Base-by-base conservation (phyloP, 2,797 vertebrate species). In the Cichlasoma orientale region DNA sequence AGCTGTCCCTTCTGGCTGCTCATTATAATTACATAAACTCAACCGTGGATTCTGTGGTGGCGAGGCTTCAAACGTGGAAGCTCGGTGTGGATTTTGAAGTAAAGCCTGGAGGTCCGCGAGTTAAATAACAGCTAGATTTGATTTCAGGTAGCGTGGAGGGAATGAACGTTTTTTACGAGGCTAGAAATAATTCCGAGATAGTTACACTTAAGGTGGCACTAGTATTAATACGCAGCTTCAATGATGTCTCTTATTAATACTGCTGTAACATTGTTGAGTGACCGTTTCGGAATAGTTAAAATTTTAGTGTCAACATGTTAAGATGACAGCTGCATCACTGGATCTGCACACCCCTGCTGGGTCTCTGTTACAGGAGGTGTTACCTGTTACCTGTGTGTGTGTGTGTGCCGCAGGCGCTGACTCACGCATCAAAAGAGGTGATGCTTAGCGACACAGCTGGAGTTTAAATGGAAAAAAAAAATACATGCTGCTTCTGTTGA, bases 131-230 rank as follows among this genome's bases (percentile, higher is more conserved):
- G 19, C 41, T 47, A 47, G 38, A 66, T 44, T 47, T 66, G 0
- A 66, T 66, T 47, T 66, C 0, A 27, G 23, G 0, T 5, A 47
- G 44, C 4, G 19, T 19, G 8, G 14, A 52, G 18, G 47, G 7
- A n/a, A 50, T 7, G 19, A 19, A 18, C 3, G 7, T 7, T 66
- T 29, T 47, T 47, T 47, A 44, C 25, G 4, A 63, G 36, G 59
- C 36, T 63, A 11, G 21, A 63, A 63, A 38, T 14, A 0, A 59
- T 36, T 36, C 57, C 2, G 19, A 59, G n/a, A 27, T 10, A 36
- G 0, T 58, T 19, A 13, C 19, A 12, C 2, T 59, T 61, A 21
- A 66, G 61, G 61, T 3, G 2, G 27, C 61, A 47, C 23, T 38
- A 66, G 1, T 29, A 66, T 27, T 47, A 47, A 12, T 47, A 47